These are phyloP conservation scores for Amazona guildingii DNA, from an alignment of 2,113 vertebrate genomes.

Conservation along the genomic window DNA sequence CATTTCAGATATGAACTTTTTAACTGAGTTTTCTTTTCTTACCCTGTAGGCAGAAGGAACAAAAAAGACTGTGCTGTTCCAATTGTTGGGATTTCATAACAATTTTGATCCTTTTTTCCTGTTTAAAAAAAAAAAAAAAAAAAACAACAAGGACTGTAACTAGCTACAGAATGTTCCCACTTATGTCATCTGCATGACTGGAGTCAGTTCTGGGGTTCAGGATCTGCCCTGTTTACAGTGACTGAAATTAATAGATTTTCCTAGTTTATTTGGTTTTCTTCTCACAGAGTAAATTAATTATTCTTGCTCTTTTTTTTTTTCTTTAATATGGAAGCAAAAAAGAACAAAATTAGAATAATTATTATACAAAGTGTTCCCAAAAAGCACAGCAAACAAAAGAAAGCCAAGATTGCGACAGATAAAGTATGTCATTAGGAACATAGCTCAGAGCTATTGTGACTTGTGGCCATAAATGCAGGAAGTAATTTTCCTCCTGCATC, in stretches of 20 bases:
- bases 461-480: neutral
- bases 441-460: neutral
- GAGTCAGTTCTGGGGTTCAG: neutral
- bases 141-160: neutral
- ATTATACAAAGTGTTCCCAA: neutral
- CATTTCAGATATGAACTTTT: neutral
- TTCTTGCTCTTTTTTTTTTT: neutral
- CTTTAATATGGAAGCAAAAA: neutral
- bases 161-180: neutral
- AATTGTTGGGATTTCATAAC: neutral
- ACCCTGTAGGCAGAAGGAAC: neutral
- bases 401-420: constrained; percentile 4
- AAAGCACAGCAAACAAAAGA: constrained; percentile 4
- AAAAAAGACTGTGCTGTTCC: neutral
- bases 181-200: neutral
- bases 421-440: neutral
- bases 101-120: neutral
- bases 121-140: neutral
- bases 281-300: neutral
- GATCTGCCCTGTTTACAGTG: neutral
- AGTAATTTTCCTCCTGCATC: neutral
- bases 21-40: neutral
- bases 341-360: neutral
- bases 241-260: neutral
- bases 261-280: neutral